Percentiles rank a stretch among this genome's conserved stretches.
These are phyloP conservation scores for Chaetops frenatus DNA, from an alignment of 2,113 vertebrate genomes.

Conservation along the genomic window DNA sequence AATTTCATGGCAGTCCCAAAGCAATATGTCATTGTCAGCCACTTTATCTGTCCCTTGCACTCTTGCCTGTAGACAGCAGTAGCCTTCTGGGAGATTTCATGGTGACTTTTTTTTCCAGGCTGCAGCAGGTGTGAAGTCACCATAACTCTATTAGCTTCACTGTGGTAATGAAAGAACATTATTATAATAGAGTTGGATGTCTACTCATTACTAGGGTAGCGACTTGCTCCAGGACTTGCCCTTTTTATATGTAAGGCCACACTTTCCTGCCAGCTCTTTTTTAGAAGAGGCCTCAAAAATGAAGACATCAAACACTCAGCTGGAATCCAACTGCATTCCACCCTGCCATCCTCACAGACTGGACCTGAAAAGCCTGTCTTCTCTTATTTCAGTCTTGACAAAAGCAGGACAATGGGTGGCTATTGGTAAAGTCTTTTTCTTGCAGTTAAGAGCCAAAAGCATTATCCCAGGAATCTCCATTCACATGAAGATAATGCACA, in stretches of 20 bases:
- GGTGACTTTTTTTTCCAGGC: conserved; percentile 45
- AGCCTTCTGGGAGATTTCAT: conserved; percentile 72
- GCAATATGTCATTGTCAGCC: conserved; percentile 77
- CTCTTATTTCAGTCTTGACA: conserved; percentile 75
- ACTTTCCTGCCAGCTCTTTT: conserved; percentile 53
- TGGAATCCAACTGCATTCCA: conserved; percentile 74
- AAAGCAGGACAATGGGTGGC: conserved; percentile 79
- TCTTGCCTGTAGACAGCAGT: conserved; percentile 71
- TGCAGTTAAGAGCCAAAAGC: conserved; percentile 56
- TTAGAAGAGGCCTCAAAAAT: conserved; percentile 65
- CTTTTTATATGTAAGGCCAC: conserved; percentile 33
- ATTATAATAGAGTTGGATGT: conserved; percentile 67
- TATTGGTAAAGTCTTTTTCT: conserved; percentile 67
- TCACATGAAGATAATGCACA: conserved; percentile 75
- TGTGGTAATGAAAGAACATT: conserved; percentile 73
- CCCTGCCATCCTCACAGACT: conserved; percentile 57
- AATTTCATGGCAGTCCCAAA: conserved; percentile 70
- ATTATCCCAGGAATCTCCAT: conserved; percentile 74
- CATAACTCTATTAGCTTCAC: conserved; percentile 78
- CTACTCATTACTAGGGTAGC: conserved; percentile 67
- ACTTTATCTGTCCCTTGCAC: conserved; percentile 74
- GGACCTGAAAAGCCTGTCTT: conserved; percentile 69
- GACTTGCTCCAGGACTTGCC: conserved; percentile 39
- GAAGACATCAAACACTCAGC: conserved; percentile 79
- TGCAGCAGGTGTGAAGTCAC: conserved; percentile 75